phyloP scores from a whole-genome alignment of 2,113 vertebrate genomes.

The Octodon degus region DNA sequence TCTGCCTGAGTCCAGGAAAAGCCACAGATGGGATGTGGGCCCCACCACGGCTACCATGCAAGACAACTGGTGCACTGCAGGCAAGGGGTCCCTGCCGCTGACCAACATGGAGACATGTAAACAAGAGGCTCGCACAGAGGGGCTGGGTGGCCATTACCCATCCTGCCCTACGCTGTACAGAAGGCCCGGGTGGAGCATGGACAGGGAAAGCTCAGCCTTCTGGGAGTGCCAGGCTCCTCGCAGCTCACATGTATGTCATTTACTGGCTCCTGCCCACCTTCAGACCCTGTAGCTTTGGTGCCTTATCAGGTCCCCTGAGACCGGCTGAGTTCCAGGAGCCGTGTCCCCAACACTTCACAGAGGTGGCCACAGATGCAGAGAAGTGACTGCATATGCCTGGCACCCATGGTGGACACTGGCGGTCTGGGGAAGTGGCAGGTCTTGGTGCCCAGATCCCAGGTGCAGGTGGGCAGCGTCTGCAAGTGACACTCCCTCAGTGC shows the following conservation, averaged over 20 bases:
- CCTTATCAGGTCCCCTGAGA: not conserved
- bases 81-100: not conserved
- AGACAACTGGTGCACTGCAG: not conserved
- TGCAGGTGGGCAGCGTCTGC: not conserved
- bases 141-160: not conserved
- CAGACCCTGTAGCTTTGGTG: not conserved
- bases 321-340: not conserved
- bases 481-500: not conserved
- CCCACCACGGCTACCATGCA: not conserved
- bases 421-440: not conserved
- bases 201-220: not conserved
- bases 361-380: not conserved
- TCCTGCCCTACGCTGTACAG: not conserved
- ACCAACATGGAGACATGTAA: not conserved
- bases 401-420: fast-evolving
- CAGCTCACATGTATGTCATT: not conserved
- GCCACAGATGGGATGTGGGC: not conserved
- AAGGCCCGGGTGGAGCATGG: not conserved
- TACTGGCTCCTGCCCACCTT: not conserved
- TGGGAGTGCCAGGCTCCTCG: not conserved
- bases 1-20: not conserved
- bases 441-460: not conserved
- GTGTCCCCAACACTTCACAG: not conserved
- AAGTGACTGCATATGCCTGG: not conserved
- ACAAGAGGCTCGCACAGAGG: not conserved